These are phyloP conservation scores for Drosophila eugracilis DNA, from an alignment of 1,140 invertebrate species.

Conservation along the genomic window DNA sequence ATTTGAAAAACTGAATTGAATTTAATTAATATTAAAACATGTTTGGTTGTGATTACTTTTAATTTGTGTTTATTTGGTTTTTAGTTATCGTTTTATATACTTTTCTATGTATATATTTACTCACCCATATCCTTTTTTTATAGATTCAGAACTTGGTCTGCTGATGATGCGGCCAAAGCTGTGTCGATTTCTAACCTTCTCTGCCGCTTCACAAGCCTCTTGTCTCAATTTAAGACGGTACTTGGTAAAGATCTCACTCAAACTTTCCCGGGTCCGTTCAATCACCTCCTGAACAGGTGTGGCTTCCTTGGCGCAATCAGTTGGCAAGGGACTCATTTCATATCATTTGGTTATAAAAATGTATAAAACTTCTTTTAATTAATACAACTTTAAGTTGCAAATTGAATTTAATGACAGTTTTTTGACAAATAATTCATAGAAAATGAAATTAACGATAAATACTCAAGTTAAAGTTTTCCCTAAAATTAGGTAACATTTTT, in stretches of 20 bases:
- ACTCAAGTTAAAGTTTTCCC: no score
- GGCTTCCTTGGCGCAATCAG: background rate
- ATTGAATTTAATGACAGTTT: background rate
- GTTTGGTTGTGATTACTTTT: no score
- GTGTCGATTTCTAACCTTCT: background rate
- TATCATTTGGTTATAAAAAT: background rate
- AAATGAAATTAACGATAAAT: no score
- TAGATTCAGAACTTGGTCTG: no score
- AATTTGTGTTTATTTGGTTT: no score
- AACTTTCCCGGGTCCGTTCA: background rate
- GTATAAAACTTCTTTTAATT: background rate
- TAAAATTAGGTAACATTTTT: no score
- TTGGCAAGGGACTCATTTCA: no score
- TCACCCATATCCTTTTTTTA: background rate
- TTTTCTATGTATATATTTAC: no score
- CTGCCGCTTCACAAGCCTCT: background rate
- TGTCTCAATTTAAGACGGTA: background rate
- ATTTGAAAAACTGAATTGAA: no score
- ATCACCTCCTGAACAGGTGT: background rate
- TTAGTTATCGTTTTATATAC: no score
- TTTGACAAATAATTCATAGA: background rate
- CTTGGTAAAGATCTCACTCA: conserved; percentile 5
- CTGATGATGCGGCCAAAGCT: background rate
- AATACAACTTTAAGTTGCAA: background rate
- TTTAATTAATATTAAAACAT: no score